phyloP scores from a whole-genome alignment of 2,888 invertebrate genomes.

The Napeogenes inachia region DNA sequence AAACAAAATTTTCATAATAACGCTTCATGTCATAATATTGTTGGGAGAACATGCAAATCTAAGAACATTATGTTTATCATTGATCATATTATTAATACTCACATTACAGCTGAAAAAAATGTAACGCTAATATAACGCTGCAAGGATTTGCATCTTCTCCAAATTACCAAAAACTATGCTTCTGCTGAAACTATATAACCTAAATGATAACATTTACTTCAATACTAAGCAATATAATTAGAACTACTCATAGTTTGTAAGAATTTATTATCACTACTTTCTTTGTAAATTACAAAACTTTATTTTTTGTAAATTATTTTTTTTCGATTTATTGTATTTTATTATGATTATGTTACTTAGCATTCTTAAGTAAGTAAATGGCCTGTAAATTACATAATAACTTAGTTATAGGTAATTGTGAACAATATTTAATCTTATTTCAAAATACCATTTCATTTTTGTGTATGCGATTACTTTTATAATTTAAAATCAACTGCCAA shows the following conservation, averaged over 20 bases:
- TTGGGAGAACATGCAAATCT: constrained; percentile 35
- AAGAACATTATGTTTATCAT: background rate
- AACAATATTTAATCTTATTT: constrained; percentile 38
- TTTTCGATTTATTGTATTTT: constrained; percentile 11
- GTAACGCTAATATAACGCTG: constrained; percentile 9
- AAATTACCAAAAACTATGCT: constrained; percentile 27
- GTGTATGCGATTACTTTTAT: constrained; percentile 41
- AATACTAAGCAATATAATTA: constrained; percentile 64
- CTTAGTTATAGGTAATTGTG: constrained; percentile 42
- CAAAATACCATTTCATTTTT: constrained; percentile 39
- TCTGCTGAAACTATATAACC: constrained; percentile 39
- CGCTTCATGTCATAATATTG: constrained; percentile 19
- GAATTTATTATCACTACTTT: constrained; percentile 43
- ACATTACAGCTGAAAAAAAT: background rate
- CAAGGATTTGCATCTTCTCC: constrained; percentile 27
- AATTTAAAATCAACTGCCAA: constrained; percentile 61
- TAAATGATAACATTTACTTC: constrained; percentile 39
- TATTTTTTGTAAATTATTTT: constrained; percentile 12
- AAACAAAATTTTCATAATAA: constrained; percentile 52
- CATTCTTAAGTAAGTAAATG: constrained; percentile 45
- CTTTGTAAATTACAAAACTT: constrained; percentile 22
- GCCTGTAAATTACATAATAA: constrained; percentile 67
- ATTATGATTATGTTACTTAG: constrained; percentile 22
- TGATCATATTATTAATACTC: constrained; percentile 2
- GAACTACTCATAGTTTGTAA: constrained; percentile 49